Evolutionary conservation across 2,888 invertebrate species (phyloP), one percentile per base, ranked within the genome.

Genomic region (Phlogophora meticulosa): DNA sequence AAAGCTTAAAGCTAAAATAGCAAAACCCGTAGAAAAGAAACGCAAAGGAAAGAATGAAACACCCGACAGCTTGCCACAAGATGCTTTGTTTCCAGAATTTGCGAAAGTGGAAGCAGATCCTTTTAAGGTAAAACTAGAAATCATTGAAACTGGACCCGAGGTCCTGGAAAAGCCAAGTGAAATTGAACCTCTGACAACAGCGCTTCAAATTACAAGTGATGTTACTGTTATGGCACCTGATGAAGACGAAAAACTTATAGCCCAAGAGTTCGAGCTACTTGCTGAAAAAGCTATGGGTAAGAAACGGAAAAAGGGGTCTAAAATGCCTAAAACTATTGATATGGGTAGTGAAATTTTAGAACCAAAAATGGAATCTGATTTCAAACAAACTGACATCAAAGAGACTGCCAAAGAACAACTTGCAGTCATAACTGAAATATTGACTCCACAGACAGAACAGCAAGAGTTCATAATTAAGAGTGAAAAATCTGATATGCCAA

Each of bases 1-100:
- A 3, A 92, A 90, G 80, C 78, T 85, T 15, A 93, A 92, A 86
- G 90, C 92, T 22, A 91, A 88, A 88, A 92, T 93, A 22, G 91
- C 87, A 11, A 93, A 94, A 80, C 92, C 94, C 7, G 92, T 93
- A 2, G 91, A 93, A 66, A 93, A 91, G 65, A 94, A 92, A 83
- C 82, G 81, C 1, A 92, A 91, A 85, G 87, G 69, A 17, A 81
- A 84, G 57, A 74, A 82, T 48, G 83, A 86, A 53, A 9, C 40
- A 7, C 3, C 32, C 49, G 76, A 74, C 9, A 56, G 11, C 15
- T 13, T 13, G 7, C n/a, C 28, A 40, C 24, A 75, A 34, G 68
- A 68, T n/a, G 65, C 46, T 13, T n/a, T 36, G 0, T n/a, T 52
- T 38, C 49, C 53, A n/a, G 69, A 65, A 40, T 15, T 52, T 9